Conservation (phyloP, 2,113 vertebrate genomes). For the Ceyx melanurus region DNA sequence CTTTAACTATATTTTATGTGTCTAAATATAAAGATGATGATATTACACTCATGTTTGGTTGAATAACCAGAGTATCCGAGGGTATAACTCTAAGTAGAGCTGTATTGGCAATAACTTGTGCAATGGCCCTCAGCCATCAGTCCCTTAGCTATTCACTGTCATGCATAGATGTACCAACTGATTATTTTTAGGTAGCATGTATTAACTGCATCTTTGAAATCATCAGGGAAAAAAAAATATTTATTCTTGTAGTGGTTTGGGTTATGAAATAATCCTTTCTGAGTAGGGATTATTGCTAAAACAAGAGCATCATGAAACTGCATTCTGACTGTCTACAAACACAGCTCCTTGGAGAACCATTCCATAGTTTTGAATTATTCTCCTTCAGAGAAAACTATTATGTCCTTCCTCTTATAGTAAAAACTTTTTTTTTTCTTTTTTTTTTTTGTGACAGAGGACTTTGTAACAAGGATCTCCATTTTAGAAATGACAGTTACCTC, state of each 20-base stretch:
- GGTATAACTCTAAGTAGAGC: neutral
- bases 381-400: neutral
- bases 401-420: neutral
- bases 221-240: neutral
- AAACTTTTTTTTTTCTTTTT: neutral
- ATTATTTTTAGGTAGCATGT: neutral
- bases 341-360: neutral
- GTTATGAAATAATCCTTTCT: neutral
- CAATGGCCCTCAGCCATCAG: neutral
- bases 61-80: neutral
- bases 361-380: neutral
- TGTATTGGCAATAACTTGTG: neutral
- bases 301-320: neutral
- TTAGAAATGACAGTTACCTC: neutral
- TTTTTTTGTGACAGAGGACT: neutral
- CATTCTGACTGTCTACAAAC: neutral
- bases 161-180: neutral
- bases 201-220: neutral
- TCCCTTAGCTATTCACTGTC: neutral
- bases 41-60: neutral
- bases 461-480: neutral
- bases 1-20: neutral
- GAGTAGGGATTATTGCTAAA: neutral
- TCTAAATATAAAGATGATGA: neutral
- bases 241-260: accelerated